Conservation (phyloP, 2,888 invertebrate species). For the Resseliella maxima region DNA sequence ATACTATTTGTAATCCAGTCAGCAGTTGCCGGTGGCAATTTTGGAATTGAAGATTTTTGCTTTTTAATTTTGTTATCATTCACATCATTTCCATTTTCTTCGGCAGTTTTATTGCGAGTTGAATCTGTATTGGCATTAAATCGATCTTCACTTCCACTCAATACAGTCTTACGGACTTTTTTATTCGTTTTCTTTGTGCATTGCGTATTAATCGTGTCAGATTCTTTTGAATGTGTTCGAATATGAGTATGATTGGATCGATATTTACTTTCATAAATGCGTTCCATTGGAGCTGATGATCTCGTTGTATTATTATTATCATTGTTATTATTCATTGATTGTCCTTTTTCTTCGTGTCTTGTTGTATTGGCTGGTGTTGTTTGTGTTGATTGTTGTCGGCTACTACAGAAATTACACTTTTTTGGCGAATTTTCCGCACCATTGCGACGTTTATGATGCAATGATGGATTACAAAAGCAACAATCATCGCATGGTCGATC, state of each 20-base stretch:
- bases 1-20: slow-evolving; percentile 58
- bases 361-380: neutral
- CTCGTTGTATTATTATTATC: slow-evolving; percentile 57
- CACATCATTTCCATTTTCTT: slow-evolving; percentile 9
- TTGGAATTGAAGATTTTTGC: slow-evolving; percentile 39
- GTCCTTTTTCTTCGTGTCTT: neutral
- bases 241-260: slow-evolving; percentile 59
- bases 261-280: slow-evolving; percentile 58
- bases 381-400: slow-evolving; percentile 20
- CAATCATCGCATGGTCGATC: slow-evolving; percentile 58
- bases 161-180: slow-evolving; percentile 57
- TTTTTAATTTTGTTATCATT: slow-evolving; percentile 54
- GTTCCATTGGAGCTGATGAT: slow-evolving; percentile 56
- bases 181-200: slow-evolving; percentile 59
- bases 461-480: slow-evolving; percentile 60
- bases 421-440: neutral
- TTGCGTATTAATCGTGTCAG: slow-evolving; percentile 59
- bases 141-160: neutral
- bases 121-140: slow-evolving; percentile 39
- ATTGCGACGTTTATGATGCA: slow-evolving; percentile 57
- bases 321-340: slow-evolving; percentile 57
- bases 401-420: slow-evolving; percentile 57
- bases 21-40: slow-evolving; percentile 60
- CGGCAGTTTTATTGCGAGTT: neutral
- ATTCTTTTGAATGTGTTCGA: slow-evolving; percentile 59